Conservation (phyloP, 2,113 vertebrate species). For the Percina caprodes region DNA sequence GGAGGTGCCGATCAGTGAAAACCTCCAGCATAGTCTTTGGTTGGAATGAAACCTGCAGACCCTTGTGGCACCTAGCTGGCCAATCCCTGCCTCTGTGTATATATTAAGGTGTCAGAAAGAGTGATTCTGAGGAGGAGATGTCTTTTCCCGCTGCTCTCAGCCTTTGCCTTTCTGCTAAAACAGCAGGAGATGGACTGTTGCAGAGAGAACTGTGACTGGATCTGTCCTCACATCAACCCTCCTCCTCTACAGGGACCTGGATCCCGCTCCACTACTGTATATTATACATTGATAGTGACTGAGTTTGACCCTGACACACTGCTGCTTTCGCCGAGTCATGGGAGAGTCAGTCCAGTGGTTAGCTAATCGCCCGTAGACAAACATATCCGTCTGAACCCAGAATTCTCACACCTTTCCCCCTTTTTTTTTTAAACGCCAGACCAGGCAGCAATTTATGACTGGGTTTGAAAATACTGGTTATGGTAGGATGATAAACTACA, state of each 20-base stretch:
- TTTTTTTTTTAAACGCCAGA: slow-evolving; percentile 32
- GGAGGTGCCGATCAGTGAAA: slow-evolving; percentile 31
- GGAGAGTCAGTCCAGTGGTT: slow-evolving; percentile 50
- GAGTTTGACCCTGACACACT: slow-evolving; percentile 49
- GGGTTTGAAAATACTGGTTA: not conserved
- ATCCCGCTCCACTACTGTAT: slow-evolving; percentile 35
- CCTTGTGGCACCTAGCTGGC: slow-evolving; percentile 12
- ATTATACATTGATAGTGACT: slow-evolving; percentile 45
- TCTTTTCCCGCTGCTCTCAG: slow-evolving; percentile 36
- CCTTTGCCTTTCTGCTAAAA: slow-evolving; percentile 46
- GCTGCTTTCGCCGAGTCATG: slow-evolving; percentile 62
- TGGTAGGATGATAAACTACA: not conserved
- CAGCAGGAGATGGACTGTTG: slow-evolving; percentile 45
- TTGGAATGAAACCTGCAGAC: slow-evolving; percentile 21
- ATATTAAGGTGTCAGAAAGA: slow-evolving; percentile 59
- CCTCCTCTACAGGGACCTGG: slow-evolving; percentile 46
- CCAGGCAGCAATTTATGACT: not conserved
- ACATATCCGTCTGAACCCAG: slow-evolving; percentile 27
- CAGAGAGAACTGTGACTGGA: slow-evolving; percentile 36
- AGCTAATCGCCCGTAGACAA: slow-evolving; percentile 57
- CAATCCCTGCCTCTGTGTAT: slow-evolving; percentile 10
- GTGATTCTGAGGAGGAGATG: slow-evolving; percentile 38
- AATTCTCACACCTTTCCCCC: slow-evolving; percentile 13
- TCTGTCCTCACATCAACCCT: slow-evolving; percentile 41
- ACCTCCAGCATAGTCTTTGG: not conserved